Percentiles rank a stretch among this genome's conserved stretches.
These are phyloP conservation scores for Sebastes fasciatus DNA, from an alignment of 2,113 vertebrate genomes.

Conservation along the genomic window DNA sequence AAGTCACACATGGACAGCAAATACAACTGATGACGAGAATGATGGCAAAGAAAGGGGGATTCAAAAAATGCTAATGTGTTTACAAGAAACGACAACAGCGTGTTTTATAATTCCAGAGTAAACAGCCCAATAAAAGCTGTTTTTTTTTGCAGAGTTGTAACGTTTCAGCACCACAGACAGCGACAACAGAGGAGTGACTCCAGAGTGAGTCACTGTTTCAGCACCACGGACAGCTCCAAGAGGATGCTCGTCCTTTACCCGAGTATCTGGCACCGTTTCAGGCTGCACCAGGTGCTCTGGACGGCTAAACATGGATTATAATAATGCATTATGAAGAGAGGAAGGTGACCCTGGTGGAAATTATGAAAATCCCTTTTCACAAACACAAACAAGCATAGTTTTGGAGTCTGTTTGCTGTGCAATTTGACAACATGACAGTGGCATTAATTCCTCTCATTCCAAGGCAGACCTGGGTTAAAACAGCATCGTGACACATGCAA, in stretches of 20 bases:
- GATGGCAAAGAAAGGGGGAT: not conserved
- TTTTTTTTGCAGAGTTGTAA: not conserved
- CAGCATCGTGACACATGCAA: not conserved
- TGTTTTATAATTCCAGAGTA: not conserved
- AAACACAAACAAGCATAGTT: not conserved
- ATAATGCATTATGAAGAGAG: not conserved
- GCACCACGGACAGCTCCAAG: conserved; percentile 46
- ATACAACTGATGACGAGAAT: not conserved
- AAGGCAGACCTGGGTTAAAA: not conserved
- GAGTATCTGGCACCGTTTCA: not conserved
- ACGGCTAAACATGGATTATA: not conserved
- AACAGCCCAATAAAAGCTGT: not conserved
- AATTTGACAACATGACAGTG: no score
- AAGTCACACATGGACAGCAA: not conserved
- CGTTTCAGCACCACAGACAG: conserved; percentile 35
- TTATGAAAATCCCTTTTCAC: not conserved
- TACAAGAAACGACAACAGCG: not conserved
- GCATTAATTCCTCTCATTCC: not conserved
- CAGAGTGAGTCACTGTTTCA: not conserved
- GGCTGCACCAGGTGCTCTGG: not conserved
- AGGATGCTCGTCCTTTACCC: no score
- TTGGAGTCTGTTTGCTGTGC: no score
- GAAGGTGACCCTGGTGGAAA: conserved; percentile 27
- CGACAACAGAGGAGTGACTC: not conserved
- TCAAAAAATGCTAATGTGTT: not conserved